A percentile compares a stretch with the other conserved stretches of the same genome.
These are phyloP conservation scores for Autographa pulchrina DNA, from an alignment of 2,888 invertebrate genomes.

Conservation along the genomic window DNA sequence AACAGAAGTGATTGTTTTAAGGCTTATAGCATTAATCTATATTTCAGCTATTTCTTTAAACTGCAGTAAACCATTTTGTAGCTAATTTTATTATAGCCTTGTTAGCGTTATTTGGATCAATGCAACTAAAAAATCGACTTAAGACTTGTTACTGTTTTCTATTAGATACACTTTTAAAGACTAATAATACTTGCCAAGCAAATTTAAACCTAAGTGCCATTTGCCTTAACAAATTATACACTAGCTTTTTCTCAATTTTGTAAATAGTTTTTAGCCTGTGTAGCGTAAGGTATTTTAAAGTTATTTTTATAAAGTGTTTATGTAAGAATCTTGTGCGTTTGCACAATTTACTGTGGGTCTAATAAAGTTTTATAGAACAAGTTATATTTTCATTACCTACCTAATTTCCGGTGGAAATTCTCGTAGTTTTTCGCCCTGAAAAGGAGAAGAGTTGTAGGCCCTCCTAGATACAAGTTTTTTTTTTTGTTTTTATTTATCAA, in stretches of 20 bases:
- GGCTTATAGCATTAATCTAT: slow-evolving; percentile 15
- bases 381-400: slow-evolving; percentile 18
- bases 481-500: no score
- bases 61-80: neutral
- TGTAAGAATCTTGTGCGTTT: slow-evolving; percentile 59
- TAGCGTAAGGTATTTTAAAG: slow-evolving; percentile 46
- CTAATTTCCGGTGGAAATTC: no score
- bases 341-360: slow-evolving; percentile 65
- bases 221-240: slow-evolving; percentile 59
- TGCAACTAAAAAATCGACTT: slow-evolving; percentile 27
- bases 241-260: slow-evolving; percentile 51
- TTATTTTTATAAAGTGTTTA: slow-evolving; percentile 74
- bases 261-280: slow-evolving; percentile 53
- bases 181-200: slow-evolving; percentile 75
- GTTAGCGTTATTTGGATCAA: slow-evolving; percentile 34
- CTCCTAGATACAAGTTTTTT: no score
- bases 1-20: slow-evolving; percentile 24
- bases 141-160: slow-evolving; percentile 41
- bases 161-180: slow-evolving; percentile 58
- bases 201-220: slow-evolving; percentile 65
- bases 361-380: slow-evolving; percentile 67
- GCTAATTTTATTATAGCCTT: slow-evolving; percentile 12
- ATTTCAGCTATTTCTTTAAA: slow-evolving; percentile 7
- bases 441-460: no score
- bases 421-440: no score